These are phyloP conservation scores for Desmodus rotundus DNA, from an alignment of 2,113 vertebrate species.

Conservation along the genomic window DNA sequence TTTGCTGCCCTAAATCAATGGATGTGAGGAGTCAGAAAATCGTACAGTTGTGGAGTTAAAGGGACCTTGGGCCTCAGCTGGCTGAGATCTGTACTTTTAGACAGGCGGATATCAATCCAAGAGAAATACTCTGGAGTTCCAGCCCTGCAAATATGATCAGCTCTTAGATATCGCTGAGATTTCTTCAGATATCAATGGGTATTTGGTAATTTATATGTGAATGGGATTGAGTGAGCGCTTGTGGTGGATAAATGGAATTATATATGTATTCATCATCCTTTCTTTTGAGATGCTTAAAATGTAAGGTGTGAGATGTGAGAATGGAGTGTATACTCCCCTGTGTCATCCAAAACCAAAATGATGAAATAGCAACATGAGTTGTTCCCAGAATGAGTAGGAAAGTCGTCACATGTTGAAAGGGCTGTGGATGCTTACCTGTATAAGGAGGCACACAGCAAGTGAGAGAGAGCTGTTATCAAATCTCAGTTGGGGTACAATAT, in stretches of 20 bases:
- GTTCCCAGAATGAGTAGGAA: neutral
- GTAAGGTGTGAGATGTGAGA: neutral
- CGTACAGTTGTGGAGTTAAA: neutral
- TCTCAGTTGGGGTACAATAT: neutral
- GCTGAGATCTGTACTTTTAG: neutral
- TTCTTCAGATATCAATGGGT: neutral
- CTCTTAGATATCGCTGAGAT: neutral
- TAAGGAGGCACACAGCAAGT: neutral
- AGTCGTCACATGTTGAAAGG: neutral
- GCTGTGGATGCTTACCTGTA: neutral
- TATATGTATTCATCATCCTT: neutral
- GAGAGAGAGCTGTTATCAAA: neutral
- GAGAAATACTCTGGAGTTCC: neutral
- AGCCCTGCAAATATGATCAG: neutral
- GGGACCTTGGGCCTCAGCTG: neutral
- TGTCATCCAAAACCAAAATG: neutral
- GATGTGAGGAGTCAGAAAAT: neutral
- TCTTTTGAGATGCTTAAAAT: neutral
- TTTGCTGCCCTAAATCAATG: neutral
- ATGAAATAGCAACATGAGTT: neutral
- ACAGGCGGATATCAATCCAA: neutral
- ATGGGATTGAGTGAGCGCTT: neutral
- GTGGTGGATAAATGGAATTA: neutral
- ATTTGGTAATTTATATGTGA: neutral
- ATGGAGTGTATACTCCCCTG: fast-evolving